Base-by-base conservation (phyloP, 2,888 invertebrate genomes). In the Dichetophora obliterata region DNA sequence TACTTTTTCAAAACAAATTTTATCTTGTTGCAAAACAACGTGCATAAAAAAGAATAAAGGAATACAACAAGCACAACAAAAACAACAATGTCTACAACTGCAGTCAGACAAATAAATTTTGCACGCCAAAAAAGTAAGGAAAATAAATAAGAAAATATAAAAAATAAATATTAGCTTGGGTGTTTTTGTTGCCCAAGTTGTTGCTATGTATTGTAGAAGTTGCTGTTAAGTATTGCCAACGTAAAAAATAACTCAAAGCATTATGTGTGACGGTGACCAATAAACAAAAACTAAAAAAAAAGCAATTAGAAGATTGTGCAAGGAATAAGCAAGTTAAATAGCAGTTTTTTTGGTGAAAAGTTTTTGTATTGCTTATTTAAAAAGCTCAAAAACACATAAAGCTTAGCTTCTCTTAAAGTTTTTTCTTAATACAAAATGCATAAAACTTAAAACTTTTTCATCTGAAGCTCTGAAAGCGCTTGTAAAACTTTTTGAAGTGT, bases 31-130 rank as follows among this genome's bases (percentile, higher is more conserved):
- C 27, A 63, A 37, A 75, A 31, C 16, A 75, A 75, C 43, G 24
- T 34, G 16, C 34, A 65, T 14, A 66, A 75, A 31, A 50, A 75
- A 14, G 16, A 61, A 48, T 27, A 59, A 5, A 50, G 27, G 0
- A 76, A n/a, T n/a, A n/a, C n/a, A n/a, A n/a, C n/a, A n/a, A n/a
- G n/a, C n/a, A 69, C 16, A 63, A 71, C 27, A 43, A 71, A 27
- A 72, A 65, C n/a, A 37, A 37, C 24, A 71, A 59, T 9, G 54
- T 16, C 69, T 50, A 43, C 52, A 48, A 70, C 69, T 75, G 69
- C 69, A 75, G 50, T 61, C 66, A 69, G 61, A 74, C 74, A 54
- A 37, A 74, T 66, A 73, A 73, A 73, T 73, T 73, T 50, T 69
- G 73, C 76, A 75, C 75, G 61, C 70, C 63, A 75, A 73, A 73